A percentile compares a stretch with the other conserved stretches of the same genome.
Conservation (phyloP, 2,797 vertebrate species). For the Cossypha niveicapilla region DNA sequence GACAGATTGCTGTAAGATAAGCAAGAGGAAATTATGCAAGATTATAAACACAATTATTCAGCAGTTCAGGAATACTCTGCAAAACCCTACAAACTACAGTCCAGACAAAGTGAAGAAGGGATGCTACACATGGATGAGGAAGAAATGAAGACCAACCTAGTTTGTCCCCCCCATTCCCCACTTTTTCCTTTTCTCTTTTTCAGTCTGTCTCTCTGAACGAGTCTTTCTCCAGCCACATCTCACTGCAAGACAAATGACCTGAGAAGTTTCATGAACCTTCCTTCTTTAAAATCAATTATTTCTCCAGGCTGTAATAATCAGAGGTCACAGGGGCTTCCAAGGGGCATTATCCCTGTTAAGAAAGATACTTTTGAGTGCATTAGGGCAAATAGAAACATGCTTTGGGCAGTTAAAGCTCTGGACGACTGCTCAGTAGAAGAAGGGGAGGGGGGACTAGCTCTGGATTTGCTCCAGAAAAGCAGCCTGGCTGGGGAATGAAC, state of each 20-base stretch:
- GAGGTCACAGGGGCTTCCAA: not conserved
- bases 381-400: not conserved
- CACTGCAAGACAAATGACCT: not conserved
- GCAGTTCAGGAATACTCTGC: not conserved
- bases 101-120: not conserved
- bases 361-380: not conserved
- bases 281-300: not conserved
- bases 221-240: not conserved
- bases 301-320: not conserved
- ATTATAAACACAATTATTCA: not conserved
- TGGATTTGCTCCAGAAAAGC: not conserved
- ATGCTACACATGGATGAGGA: not conserved
- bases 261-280: not conserved
- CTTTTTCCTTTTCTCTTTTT: not conserved
- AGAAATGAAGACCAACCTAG: not conserved
- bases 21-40: not conserved
- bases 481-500: not conserved
- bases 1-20: not conserved
- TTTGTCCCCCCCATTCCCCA: rapidly evolving
- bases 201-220: not conserved
- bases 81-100: not conserved
- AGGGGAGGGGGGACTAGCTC: not conserved
- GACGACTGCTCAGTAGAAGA: not conserved
- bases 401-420: not conserved
- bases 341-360: not conserved